These are phyloP conservation scores for Tretioscincus oriximinensis DNA, from an alignment of 2,113 vertebrate species.

Conservation along the genomic window DNA sequence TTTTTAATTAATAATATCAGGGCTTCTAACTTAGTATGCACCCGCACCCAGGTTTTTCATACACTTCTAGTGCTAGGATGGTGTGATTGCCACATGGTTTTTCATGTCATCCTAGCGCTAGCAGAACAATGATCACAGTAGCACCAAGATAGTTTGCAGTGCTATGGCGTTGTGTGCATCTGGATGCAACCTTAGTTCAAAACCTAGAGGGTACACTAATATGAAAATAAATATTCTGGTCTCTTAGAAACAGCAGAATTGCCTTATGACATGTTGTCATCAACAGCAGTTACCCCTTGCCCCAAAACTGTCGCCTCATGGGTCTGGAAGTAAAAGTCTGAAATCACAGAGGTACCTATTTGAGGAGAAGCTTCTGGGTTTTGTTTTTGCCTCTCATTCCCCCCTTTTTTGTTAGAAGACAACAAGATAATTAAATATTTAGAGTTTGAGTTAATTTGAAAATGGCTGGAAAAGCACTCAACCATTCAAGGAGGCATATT, in stretches of 20 bases:
- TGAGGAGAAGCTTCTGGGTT: not conserved
- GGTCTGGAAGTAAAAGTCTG: slow-evolving; percentile 36
- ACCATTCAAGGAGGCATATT: slow-evolving; percentile 40
- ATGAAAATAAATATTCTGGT: not conserved
- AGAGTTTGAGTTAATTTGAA: slow-evolving; percentile 59
- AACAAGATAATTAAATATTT: slow-evolving; percentile 61
- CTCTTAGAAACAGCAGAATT: not conserved
- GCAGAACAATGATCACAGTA: too few species aligned
- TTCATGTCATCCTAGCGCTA: too few species aligned
- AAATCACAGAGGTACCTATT: slow-evolving; percentile 20
- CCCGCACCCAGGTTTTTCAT: too few species aligned
- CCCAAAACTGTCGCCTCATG: slow-evolving; percentile 4
- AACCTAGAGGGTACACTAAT: not conserved
- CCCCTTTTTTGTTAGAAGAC: slow-evolving; percentile 28
- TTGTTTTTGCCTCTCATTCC: not conserved
- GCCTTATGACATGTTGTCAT: not conserved
- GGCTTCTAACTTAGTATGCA: too few species aligned
- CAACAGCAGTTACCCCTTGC: not conserved
- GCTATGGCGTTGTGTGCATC: too few species aligned
- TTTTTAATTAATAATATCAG: not conserved
- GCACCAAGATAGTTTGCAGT: too few species aligned
- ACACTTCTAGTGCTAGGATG: too few species aligned
- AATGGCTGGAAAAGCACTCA: slow-evolving; percentile 58
- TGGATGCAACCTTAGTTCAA: too few species aligned
- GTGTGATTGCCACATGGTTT: too few species aligned